A percentile compares a stretch with the other conserved stretches of the same genome.
Conservation (phyloP, 2,113 vertebrate species). For the Catharus fuscescens region DNA sequence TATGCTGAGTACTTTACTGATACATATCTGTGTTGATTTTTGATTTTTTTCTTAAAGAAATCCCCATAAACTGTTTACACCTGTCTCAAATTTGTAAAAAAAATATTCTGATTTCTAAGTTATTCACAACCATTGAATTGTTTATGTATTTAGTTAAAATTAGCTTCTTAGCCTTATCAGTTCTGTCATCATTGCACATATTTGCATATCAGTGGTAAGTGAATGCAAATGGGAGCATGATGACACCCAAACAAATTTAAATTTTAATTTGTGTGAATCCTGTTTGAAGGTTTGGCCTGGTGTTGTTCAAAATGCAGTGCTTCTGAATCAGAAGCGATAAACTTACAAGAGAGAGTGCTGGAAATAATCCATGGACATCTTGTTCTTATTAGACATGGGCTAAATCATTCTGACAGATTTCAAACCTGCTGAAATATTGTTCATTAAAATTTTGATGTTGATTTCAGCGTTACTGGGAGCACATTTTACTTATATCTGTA, state of each 20-base stretch:
- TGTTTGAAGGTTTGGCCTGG: background rate
- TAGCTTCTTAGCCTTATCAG: background rate
- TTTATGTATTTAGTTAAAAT: background rate
- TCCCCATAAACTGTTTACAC: background rate
- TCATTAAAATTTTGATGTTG: background rate
- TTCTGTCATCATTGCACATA: background rate
- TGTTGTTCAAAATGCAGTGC: background rate
- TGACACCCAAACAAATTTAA: background rate
- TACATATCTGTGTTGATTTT: background rate
- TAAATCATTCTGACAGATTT: conserved; percentile 45
- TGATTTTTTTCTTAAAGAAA: background rate
- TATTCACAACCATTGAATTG: background rate
- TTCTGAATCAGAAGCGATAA: conserved; percentile 33
- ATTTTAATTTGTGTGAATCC: background rate
- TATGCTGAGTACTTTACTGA: background rate
- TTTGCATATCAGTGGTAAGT: background rate
- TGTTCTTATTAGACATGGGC: conserved; percentile 19
- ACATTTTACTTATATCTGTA: background rate
- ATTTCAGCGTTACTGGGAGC: background rate
- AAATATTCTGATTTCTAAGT: background rate
- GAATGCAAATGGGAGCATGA: background rate
- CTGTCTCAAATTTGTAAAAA: background rate
- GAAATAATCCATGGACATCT: conserved; percentile 46
- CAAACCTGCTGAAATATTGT: conserved; percentile 22
- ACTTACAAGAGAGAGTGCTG: background rate